Evolutionary conservation across 2,888 invertebrate species (phyloP).

Genomic region (Agrilus cyanescens): DNA sequence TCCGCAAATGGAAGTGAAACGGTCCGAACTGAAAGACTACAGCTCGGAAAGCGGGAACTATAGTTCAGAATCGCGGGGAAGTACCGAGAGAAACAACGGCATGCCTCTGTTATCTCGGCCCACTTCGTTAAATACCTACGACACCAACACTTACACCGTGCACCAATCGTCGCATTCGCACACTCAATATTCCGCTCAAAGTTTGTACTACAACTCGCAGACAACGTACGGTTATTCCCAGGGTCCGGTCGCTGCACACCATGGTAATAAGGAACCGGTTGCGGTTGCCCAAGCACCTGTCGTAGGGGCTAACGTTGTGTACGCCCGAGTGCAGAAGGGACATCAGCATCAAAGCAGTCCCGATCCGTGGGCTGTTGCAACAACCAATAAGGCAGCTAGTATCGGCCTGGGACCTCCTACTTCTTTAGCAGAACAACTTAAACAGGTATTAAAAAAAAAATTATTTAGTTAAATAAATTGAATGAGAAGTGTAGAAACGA

Average conservation of each 20-base stretch:
- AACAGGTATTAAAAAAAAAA: constrained; percentile 60
- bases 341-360: constrained; percentile 26
- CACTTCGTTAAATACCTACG: constrained; percentile 20
- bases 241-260: constrained; percentile 9
- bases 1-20: constrained; percentile 8
- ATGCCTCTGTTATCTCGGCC: constrained; percentile 16
- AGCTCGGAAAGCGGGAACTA: constrained; percentile 10
- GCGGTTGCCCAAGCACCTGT: too few relatives aligned
- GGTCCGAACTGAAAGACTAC: constrained; percentile 9
- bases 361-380: constrained; percentile 30
- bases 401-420: constrained; percentile 56
- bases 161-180: constrained; percentile 21
- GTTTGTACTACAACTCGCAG: constrained; percentile 24
- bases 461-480: too few relatives aligned
- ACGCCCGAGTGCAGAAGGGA: constrained; percentile 44
- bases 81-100: constrained; percentile 4
- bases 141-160: constrained; percentile 18
- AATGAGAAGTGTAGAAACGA: too few relatives aligned
- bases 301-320: constrained; percentile 25
- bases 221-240: constrained; percentile 25
- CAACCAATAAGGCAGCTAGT: constrained; percentile 23
- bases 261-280: too few relatives aligned
- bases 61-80: constrained; percentile 5
- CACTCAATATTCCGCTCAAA: constrained; percentile 14
- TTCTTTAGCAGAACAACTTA: constrained; percentile 74